Percentiles rank a stretch among this genome's conserved stretches.
Conservation (phyloP, 1,140 invertebrate genomes). For the Solen grandis region DNA sequence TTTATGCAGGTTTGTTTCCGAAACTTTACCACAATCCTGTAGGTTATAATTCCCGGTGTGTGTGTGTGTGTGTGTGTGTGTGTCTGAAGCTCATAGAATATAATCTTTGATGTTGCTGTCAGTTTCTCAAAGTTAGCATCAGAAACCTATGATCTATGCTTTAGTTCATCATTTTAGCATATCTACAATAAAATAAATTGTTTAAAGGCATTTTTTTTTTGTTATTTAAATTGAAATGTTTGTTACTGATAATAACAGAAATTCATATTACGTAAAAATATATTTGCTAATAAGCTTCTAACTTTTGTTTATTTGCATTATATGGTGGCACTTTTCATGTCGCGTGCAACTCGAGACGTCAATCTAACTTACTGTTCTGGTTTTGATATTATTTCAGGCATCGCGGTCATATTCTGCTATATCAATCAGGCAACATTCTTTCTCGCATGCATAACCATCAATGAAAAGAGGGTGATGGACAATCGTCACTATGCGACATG, state of each 20-base stretch:
- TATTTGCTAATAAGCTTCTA: background rate
- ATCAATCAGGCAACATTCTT: conserved; percentile 61
- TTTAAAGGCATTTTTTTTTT: conserved; percentile 86
- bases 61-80: no score
- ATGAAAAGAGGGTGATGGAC: conserved; percentile 45
- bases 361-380: background rate
- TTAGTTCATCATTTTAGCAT: background rate
- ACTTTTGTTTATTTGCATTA: background rate
- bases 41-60: no score
- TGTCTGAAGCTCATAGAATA: no score
- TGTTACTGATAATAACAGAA: background rate
- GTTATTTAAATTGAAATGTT: background rate
- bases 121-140: background rate
- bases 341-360: background rate
- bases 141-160: background rate
- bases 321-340: background rate
- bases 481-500: conserved; percentile 61
- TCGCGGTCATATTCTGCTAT: conserved; percentile 65
- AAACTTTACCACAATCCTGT: no score
- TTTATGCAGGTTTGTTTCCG: conserved; percentile 89
- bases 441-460: conserved; percentile 56
- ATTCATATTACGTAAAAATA: background rate
- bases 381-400: conserved; percentile 35
- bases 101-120: no score
- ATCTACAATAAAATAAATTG: background rate